phyloP scores from a whole-genome alignment of 2,888 invertebrate genomes.

The Megastigmus dorsalis region DNA sequence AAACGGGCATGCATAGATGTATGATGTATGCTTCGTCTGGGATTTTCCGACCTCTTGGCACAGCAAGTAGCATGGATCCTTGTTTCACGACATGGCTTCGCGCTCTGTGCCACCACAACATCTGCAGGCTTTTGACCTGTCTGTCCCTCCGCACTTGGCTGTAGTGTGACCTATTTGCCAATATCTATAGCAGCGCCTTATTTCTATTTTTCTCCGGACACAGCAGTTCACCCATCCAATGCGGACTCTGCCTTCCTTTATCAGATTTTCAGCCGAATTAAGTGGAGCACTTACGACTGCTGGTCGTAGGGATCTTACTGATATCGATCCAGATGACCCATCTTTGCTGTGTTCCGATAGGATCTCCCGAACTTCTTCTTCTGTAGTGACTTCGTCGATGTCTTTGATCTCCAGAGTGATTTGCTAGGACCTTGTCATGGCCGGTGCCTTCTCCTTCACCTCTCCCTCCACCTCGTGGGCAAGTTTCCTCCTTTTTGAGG shows the following conservation, averaged over 20 bases:
- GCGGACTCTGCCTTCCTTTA: background rate
- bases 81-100: background rate
- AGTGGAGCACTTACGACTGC: background rate
- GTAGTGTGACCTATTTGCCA: constrained; percentile 23
- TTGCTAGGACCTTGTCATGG: too few relatives aligned
- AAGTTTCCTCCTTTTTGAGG: background rate
- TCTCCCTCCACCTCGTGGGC: background rate
- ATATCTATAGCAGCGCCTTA: background rate
- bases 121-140: constrained; percentile 38
- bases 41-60: constrained; percentile 12
- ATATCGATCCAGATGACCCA: too few relatives aligned
- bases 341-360: background rate
- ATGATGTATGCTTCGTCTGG: background rate
- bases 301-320: background rate
- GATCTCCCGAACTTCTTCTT: background rate
- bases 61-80: constrained; percentile 4
- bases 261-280: background rate
- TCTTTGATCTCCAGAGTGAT: constrained; percentile 11
- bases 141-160: constrained; percentile 5
- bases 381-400: constrained; percentile 4
- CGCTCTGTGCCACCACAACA: background rate
- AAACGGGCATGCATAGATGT: background rate
- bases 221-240: background rate
- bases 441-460: background rate
- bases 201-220: background rate